Conservation (phyloP, 2,797 vertebrate genomes). For the Muraenolepis orangiensis region DNA sequence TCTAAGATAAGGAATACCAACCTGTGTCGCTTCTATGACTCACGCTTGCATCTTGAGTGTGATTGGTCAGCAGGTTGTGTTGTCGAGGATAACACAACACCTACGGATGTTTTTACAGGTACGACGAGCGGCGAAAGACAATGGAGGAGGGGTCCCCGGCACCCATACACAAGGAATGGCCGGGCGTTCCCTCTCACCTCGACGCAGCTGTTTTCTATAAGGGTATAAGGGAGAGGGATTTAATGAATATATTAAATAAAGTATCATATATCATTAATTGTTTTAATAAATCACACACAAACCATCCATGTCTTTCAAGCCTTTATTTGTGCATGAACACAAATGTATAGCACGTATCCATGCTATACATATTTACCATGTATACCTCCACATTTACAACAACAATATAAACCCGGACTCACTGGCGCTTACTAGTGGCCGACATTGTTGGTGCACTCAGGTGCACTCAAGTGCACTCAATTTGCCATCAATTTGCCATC, state of each 20-base stretch:
- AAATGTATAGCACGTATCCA: too few species aligned
- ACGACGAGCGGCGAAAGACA: slow-evolving; percentile 42
- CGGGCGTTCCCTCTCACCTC: slow-evolving; percentile 43
- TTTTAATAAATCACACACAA: neutral
- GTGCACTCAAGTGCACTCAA: too few species aligned
- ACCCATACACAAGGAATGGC: slow-evolving; percentile 47
- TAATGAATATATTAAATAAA: too few species aligned
- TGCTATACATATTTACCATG: too few species aligned
- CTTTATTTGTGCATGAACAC: too few species aligned
- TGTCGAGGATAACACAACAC: too few species aligned
- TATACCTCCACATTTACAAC: neutral
- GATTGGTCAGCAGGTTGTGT: too few species aligned
- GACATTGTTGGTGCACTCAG: too few species aligned
- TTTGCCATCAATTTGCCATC: too few species aligned
- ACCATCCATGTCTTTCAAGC: neutral
- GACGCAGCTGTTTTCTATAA: slow-evolving; percentile 55
- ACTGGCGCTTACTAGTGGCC: too few species aligned
- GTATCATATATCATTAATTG: neutral
- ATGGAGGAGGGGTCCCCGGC: slow-evolving; percentile 47
- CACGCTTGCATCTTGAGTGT: too few species aligned
- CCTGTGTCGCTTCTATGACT: neutral
- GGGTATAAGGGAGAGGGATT: too few species aligned
- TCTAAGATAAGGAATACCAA: neutral
- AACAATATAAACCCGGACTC: neutral
- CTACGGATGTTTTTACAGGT: slow-evolving; percentile 39